Base-by-base conservation (phyloP, 2,113 vertebrate genomes). In the Azemiops feae region DNA sequence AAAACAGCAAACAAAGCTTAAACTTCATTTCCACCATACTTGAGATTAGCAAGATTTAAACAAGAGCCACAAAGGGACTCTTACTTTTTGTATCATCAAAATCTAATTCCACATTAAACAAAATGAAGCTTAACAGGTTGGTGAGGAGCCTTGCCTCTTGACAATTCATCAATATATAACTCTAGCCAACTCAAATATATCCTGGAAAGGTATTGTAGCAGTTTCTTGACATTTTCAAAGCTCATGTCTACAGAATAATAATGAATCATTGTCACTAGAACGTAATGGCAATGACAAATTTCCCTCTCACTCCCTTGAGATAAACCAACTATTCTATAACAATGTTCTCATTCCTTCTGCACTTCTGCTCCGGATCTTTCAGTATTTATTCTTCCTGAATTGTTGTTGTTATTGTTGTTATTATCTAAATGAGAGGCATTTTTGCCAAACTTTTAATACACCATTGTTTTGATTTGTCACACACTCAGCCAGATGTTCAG, bases 191-290 rank as follows among this genome's bases (percentile, higher is more conserved):
- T n/a, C 86, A 89, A 94, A 93, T 96, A 86, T 93, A 93, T 93
- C 95, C 94, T 95, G 94, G 89, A 96, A 96, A 96, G 91, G 93
- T 92, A 92, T 90, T 88, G 39, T 94, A 69, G 45, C 95, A 95
- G 91, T 96, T 97, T 87, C 54, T 88, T 97, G 96, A 97, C 96
- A 97, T 97, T 97, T 97, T 87, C 91, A 96, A 96, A 97, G 95
- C 96, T 97, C 96, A 96, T 90, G 53, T 74, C 94, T 96, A 93
- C 91, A 90, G 94, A 92, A 87, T 92, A 94, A 96, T 95, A 95
- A 96, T 96, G 95, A 96, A 96, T 96, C 95, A 94, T 97, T 96
- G 97, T 96, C 69, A 93, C 92, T 91, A 91, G 92, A 95, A 92
- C 43, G 94, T 92, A 93, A 85, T 90, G 54, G 87, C 85, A 87